Conservation (phyloP, 1,140 invertebrate genomes). For the Sarcophaga bullata region DNA sequence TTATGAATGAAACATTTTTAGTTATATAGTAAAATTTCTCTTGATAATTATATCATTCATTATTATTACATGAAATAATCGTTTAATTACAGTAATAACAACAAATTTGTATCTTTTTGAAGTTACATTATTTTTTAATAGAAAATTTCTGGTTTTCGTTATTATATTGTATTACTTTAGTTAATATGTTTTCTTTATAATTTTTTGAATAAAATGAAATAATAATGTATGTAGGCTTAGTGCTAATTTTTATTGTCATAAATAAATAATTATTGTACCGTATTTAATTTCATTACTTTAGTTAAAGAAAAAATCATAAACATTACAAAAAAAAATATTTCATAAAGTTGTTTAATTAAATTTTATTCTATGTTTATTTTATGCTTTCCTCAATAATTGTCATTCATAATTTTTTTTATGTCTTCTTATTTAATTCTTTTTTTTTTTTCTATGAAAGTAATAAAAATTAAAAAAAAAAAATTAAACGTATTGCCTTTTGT, state of each 20-base stretch:
- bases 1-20: no score
- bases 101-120: conserved; percentile 23
- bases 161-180: background rate
- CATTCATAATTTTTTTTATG: background rate
- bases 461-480: no score
- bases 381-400: background rate
- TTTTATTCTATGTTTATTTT: background rate
- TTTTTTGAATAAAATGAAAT: conserved; percentile 31
- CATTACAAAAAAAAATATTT: conserved; percentile 22
- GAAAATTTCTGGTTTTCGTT: conserved; percentile 19
- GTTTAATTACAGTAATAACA: background rate
- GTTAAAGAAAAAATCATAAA: conserved; percentile 14
- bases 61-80: no score
- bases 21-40: no score
- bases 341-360: background rate
- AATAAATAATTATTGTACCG: conserved; percentile 29
- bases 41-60: no score
- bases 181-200: background rate
- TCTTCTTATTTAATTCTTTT: background rate
- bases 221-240: conserved; percentile 23
- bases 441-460: no score
- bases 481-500: no score
- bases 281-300: conserved; percentile 28
- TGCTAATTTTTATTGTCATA: conserved; percentile 7
- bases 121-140: conserved; percentile 27